These are phyloP conservation scores for Parus major DNA, from an alignment of 2,113 vertebrate species.

Conservation along the genomic window DNA sequence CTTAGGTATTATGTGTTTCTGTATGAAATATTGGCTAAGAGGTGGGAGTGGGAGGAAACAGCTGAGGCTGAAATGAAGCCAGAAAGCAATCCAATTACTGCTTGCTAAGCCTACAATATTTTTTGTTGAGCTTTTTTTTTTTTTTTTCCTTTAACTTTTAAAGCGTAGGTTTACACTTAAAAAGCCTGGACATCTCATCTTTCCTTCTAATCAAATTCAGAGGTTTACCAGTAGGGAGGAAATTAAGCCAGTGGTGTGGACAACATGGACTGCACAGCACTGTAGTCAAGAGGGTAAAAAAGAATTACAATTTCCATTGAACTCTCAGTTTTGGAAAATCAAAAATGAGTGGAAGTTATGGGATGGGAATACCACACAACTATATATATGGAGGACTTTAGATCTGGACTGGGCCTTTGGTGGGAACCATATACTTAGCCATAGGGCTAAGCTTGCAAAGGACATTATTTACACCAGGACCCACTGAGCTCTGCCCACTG, in stretches of 20 bases:
- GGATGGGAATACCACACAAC: background rate
- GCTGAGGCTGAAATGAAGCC: background rate
- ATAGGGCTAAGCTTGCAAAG: background rate
- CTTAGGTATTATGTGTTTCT: background rate
- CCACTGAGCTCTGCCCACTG: background rate
- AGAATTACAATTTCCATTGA: background rate
- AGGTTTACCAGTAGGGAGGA: background rate
- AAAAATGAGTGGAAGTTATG: background rate
- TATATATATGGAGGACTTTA: background rate
- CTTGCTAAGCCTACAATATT: background rate
- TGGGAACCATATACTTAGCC: fast-evolving
- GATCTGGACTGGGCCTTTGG: background rate
- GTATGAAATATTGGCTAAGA: background rate
- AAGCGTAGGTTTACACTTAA: background rate
- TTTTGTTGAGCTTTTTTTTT: background rate
- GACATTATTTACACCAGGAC: background rate
- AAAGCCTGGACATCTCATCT: background rate
- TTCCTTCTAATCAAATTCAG: background rate
- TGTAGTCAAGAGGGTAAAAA: background rate
- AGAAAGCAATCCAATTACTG: background rate
- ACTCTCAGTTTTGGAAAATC: background rate
- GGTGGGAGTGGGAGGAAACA: background rate
- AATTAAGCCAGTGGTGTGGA: background rate
- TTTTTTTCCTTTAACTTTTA: background rate
- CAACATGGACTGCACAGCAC: background rate